Evolutionary conservation across 2,888 invertebrate genomes (phyloP).

Genomic region (Eristalinus aeneus): DNA sequence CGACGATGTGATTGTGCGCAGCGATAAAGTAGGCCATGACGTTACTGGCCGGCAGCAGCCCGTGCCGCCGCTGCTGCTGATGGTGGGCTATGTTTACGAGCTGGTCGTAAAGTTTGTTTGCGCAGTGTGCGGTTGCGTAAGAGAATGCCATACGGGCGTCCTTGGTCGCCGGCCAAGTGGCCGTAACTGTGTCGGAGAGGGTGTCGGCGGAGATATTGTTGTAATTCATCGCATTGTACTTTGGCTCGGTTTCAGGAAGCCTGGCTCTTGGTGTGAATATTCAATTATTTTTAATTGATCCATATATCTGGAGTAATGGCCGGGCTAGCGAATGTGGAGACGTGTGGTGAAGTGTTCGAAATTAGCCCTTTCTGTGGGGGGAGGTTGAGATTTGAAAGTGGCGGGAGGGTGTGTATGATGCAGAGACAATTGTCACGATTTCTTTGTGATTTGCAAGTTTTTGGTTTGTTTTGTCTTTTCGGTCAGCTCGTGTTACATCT

Average conservation of each 20-base stretch:
- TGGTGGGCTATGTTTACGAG: conserved; percentile 62
- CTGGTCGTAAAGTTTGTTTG: conserved; percentile 56
- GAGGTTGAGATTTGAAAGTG: background rate
- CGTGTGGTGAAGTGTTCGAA: background rate
- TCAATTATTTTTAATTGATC: conserved; percentile 48
- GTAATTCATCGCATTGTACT: conserved; percentile 12
- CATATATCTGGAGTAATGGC: conserved; percentile 1
- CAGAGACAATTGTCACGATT: background rate
- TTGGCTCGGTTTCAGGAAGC: conserved; percentile 27
- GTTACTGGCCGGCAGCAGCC: conserved; percentile 24
- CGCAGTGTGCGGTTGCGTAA: conserved; percentile 56
- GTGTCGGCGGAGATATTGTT: background rate
- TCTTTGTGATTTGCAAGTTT: background rate
- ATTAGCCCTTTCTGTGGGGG: background rate
- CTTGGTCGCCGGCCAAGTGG: conserved; percentile 30
- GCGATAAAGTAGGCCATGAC: conserved; percentile 59
- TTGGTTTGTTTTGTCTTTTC: background rate
- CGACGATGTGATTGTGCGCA: conserved; percentile 38
- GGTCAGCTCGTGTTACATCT: background rate
- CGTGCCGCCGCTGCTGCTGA: background rate
- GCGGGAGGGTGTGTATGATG: too few species aligned
- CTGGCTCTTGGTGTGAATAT: conserved; percentile 33
- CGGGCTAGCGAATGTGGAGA: background rate
- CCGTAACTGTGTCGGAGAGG: background rate
- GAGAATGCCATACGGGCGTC: conserved; percentile 49